Base-by-base conservation (phyloP, 1,140 invertebrate genomes). In the Aphaenogaster rudis region DNA sequence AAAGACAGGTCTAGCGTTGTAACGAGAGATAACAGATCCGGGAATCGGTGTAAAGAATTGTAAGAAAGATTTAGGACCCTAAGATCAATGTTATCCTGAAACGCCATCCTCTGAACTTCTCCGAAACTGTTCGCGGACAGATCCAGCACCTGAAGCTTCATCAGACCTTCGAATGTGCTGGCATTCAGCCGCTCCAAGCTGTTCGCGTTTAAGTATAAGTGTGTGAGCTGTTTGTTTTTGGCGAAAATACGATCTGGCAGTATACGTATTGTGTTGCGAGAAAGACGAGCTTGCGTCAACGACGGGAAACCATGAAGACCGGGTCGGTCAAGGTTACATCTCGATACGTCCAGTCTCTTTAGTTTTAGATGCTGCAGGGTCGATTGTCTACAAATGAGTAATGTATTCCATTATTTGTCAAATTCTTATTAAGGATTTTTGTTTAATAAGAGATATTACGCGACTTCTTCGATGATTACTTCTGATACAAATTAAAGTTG, bases 131-230 rank as follows among this genome's bases (percentile, higher is more conserved):
- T 97, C 42, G 95, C 94, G 0, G 97, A 97, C 45, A 97, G 91
- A 94, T 97, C 97, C 8, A 97, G 90, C 48, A 96, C 90, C 92
- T 97, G 96, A 13, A 97, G 92, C 88, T 96, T 91, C 28, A 88
- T 13, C 5, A 95, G 50, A 36, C 92, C 92, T 2, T 86, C 88
- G 69, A 95, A 95, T 0, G 93, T 88, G 45, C 92, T 93, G 59
- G 77, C 80, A 86, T 96, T 96, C 6, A 97, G 86, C 0, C 94
- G 93, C 5, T 95, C 96, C 13, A 97, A 95, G 21, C 96, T 95
- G 93, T 97, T 97, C 59, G 95, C 95, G 1, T 97, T 97, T 17
- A 97, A 89, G 90, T 97, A 96, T 1, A 97, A 89, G 69, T 96
- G 92, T 90, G 96, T 96, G 17, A 97, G 92, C 88, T 96, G 94